Base-by-base conservation (phyloP, 2,888 invertebrate genomes). In the Sussaba pulchella region DNA sequence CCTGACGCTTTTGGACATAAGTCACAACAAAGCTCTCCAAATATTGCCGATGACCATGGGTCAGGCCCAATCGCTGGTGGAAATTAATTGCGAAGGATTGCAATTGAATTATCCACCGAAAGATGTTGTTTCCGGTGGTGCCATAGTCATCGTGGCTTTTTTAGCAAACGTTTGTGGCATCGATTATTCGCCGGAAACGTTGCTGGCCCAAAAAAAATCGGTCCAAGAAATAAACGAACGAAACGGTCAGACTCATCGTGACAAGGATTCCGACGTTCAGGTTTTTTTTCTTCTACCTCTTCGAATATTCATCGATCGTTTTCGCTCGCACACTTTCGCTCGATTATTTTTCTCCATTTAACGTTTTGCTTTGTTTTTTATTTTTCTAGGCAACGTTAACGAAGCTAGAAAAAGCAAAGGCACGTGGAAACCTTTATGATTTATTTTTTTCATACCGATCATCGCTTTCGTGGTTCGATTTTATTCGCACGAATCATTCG, bases 11-110 rank as follows among this genome's bases (percentile, higher is more conserved):
- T 92, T 97, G 45, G 94, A 95, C 88, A 88, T 97, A 61, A 93
- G 93, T 85, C 92, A 93, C 57, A 96, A 96, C 92, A 92, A 91
- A 83, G 90, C 93, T 64, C 92, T 96, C 81, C 93, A 92, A 84
- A 92, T 92, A 87, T 92, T 96, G 71, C 96, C 96, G 82, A 93
- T 93, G 84, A 94, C 95, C 83, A 88, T 97, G 82, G 95, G 96
- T 87, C 94, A 94, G 84, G 94, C 95, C 84, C 94, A 93, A 86
- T 94, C 94, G 88, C 92, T 97, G 83, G 92, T 92, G 80, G 92
- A 93, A 61, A 92, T 97, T 84, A 93, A 94, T 83, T 88, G 96
- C 76, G 95, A 96, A 92, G 92, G 92, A 81, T 93, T 94, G 69
- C 92, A 93, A 54, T 94, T 96, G 90, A 90, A 92, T 66, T 96